These are phyloP conservation scores for Prionchulus punctatus DNA, from an alignment of 2,888 invertebrate species.

Conservation along the genomic window DNA sequence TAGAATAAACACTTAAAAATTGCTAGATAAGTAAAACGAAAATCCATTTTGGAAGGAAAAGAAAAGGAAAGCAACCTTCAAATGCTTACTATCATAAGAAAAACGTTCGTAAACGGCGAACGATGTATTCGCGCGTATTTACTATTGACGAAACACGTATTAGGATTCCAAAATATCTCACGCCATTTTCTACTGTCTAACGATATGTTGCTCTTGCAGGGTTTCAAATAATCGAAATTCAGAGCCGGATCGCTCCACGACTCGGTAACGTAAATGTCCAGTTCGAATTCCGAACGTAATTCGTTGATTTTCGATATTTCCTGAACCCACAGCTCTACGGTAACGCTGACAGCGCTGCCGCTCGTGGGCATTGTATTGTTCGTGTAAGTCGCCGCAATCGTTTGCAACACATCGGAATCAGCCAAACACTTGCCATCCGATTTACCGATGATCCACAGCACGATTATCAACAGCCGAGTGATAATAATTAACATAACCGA, in stretches of 20 bases:
- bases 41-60: too few relatives aligned
- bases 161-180: conserved; percentile 23
- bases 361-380: conserved; percentile 13
- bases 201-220: conserved; percentile 25
- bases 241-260: conserved; percentile 27
- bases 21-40: too few relatives aligned
- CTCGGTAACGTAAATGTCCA: conserved; percentile 32
- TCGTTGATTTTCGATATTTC: conserved; percentile 33
- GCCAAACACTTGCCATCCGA: too few relatives aligned
- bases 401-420: too few relatives aligned
- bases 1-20: too few relatives aligned
- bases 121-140: conserved; percentile 25
- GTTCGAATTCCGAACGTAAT: conserved; percentile 30
- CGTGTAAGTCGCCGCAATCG: too few relatives aligned
- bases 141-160: conserved; percentile 25
- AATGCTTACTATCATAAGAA: conserved; percentile 21
- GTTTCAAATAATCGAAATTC: conserved; percentile 26
- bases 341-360: conserved; percentile 23
- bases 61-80: too few relatives aligned
- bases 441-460: too few relatives aligned
- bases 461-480: too few relatives aligned
- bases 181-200: conserved; percentile 14
- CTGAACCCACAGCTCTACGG: conserved; percentile 30
- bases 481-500: too few relatives aligned
- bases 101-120: conserved; percentile 27